Evolutionary conservation across 2,113 vertebrate species (phyloP), one percentile per base, ranked within the genome.

Genomic region (Elaphurus davidianus): DNA sequence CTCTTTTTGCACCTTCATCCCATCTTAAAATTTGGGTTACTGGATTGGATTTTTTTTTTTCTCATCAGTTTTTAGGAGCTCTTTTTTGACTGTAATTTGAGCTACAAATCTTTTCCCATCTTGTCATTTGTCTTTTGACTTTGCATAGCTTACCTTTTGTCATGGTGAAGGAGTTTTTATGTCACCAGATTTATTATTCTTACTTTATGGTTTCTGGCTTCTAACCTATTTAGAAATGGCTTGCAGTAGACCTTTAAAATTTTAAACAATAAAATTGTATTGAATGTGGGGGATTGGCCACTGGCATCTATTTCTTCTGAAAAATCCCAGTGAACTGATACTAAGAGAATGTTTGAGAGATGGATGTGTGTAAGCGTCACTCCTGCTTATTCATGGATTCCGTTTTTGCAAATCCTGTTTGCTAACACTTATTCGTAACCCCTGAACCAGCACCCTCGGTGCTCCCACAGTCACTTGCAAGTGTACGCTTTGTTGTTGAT

Each of bases 41-140:
- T 55, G n/a, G 33, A 40, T 57, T 43, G 40, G 40, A 40, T 40
- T 40, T 92, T 54, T 57, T 43, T 92, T 54, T 84, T 87, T 13
- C 19, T 50, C 14, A 54, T 13, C 30, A 25, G 3, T 52, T 84
- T 94, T 67, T 81, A 45, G 55, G 90, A 60, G 36, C 1, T 74
- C 50, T 59, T 67, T 50, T 91, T 43, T 78, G 3, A 40, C 14
- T 90, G 2, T 92, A 54, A 43, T 55, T 64, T 11, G 33, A 91
- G 54, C 50, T 47, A 25, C 82, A 89, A 1, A 40, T 82, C 45
- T 40, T 83, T 52, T 59, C 16, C 27, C 43, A 13, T 90, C 60
- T 76, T 36, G 50, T 78, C 28, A 47, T 90, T 74, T 76, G 78
- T 60, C 88, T 81, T 88, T 90, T 97, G 52, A 82, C 83, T 90